Evolutionary conservation across 2,797 vertebrate genomes (phyloP).

Genomic region (Echeneis naucrates): DNA sequence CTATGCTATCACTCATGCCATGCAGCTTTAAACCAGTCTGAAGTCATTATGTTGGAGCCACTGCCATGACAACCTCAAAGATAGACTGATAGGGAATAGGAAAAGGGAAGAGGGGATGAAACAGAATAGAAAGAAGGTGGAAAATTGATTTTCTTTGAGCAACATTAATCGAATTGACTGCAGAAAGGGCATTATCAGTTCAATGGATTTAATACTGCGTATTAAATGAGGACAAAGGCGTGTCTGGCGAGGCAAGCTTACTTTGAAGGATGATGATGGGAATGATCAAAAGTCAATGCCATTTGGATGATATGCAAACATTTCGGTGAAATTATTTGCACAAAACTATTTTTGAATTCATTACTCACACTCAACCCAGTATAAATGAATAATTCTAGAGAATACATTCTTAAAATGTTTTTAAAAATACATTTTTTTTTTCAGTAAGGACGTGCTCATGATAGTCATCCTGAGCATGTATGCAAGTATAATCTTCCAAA

Average conservation of each 20-base stretch:
- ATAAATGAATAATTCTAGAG: conserved; percentile 7
- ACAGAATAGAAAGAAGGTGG: conserved; percentile 60
- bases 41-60: conserved; percentile 66
- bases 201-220: conserved; percentile 76
- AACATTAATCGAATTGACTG: conserved; percentile 80
- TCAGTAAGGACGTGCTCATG: not conserved
- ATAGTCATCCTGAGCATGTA: not conserved
- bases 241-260: conserved; percentile 58
- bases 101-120: conserved; percentile 53
- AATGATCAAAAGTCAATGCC: conserved; percentile 52
- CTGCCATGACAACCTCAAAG: conserved; percentile 63
- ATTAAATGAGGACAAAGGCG: conserved; percentile 78
- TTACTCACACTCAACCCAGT: conserved; percentile 2
- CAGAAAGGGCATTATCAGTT: conserved; percentile 78
- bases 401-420: conserved; percentile 4
- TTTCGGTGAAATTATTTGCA: conserved; percentile 30
- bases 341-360: conserved; percentile 15
- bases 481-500: not conserved
- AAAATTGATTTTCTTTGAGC: conserved; percentile 77
- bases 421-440: conserved; percentile 15
- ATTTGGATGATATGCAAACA: conserved; percentile 25
- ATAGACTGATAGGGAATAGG: conserved; percentile 51
- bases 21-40: conserved; percentile 61
- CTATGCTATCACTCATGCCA: conserved; percentile 58
- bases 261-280: conserved; percentile 66